phyloP scores from a whole-genome alignment of 2,113 vertebrate genomes.

The Pyrgilauda ruficollis region DNA sequence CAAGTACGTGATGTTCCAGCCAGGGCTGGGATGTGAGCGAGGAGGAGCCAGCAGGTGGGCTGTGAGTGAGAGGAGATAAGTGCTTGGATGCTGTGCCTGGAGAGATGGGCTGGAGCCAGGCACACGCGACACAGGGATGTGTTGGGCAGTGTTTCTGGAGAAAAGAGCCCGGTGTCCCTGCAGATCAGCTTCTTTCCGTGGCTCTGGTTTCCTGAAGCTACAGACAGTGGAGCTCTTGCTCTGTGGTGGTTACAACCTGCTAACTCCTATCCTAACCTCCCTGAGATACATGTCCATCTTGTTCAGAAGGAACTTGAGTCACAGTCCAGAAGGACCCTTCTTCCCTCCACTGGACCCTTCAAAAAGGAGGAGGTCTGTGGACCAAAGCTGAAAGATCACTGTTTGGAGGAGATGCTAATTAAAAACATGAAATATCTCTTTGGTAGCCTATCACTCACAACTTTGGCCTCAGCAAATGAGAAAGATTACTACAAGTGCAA shows the following conservation, averaged over 20 bases:
- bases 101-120: background rate
- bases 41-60: background rate
- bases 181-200: background rate
- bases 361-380: background rate
- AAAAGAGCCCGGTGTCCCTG: background rate
- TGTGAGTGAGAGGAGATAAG: background rate
- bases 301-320: background rate
- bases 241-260: background rate
- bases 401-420: background rate
- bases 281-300: background rate
- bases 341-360: background rate
- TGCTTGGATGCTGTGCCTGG: background rate
- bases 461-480: background rate
- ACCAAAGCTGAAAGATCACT: background rate
- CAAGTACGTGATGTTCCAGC: background rate
- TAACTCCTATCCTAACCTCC: background rate
- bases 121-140: accelerated
- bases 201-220: background rate
- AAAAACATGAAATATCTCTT: background rate
- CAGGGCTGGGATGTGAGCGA: accelerated
- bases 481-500: background rate
- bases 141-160: background rate
- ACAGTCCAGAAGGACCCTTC: background rate
- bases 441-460: background rate
- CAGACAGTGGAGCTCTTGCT: background rate